phyloP scores from a whole-genome alignment of 2,113 vertebrate species.

The Setophaga petechia region DNA sequence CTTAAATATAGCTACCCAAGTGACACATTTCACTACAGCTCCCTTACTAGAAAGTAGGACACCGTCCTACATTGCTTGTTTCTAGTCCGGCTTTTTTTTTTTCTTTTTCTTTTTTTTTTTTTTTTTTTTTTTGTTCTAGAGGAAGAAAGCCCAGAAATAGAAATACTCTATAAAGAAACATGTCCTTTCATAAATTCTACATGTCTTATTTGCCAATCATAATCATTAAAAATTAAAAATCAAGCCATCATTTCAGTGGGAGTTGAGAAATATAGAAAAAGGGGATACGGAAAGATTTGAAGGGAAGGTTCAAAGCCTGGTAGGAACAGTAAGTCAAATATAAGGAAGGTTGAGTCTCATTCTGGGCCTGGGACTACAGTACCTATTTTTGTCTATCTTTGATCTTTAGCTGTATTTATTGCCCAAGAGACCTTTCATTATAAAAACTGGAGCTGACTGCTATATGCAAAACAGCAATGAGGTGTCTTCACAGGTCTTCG shows the following conservation, averaged over 20 bases:
- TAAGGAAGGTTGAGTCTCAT: background rate
- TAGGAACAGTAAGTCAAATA: background rate
- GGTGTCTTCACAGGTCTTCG: background rate
- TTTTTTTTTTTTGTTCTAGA: background rate
- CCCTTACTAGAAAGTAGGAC: background rate
- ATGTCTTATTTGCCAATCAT: background rate
- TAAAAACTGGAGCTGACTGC: background rate
- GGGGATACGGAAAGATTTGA: background rate
- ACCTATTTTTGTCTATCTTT: background rate
- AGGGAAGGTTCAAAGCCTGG: background rate
- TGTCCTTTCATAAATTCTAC: background rate
- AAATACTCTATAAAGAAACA: background rate
- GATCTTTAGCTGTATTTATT: background rate
- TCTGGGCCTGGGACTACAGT: background rate
- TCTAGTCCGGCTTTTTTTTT: background rate
- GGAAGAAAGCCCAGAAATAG: background rate
- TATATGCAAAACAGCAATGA: background rate
- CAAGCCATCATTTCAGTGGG: background rate
- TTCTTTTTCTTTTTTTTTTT: background rate
- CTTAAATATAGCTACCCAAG: conserved; percentile 11
- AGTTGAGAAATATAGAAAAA: background rate
- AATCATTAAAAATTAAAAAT: background rate
- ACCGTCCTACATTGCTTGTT: background rate
- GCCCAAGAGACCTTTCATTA: background rate
- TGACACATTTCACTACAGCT: background rate